phyloP scores from a whole-genome alignment of 1,140 invertebrate genomes.

The Metaphire vulgaris region DNA sequence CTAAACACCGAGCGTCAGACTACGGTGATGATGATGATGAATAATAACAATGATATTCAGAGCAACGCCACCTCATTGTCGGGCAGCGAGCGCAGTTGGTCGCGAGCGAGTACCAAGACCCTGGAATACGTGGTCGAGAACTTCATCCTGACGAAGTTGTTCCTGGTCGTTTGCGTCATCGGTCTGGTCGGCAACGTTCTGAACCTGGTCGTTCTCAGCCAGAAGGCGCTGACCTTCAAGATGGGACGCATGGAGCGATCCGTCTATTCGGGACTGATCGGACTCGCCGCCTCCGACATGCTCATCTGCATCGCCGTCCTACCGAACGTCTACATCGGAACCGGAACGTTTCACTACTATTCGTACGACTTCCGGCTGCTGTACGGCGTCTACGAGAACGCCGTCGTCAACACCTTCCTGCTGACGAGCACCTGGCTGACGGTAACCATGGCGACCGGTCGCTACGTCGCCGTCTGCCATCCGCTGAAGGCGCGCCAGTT shows the following conservation, averaged over 20 bases:
- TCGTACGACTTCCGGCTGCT: background rate
- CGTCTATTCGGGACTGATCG: slow-evolving; percentile 25
- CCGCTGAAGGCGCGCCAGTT: slow-evolving; percentile 15
- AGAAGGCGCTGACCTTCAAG: background rate
- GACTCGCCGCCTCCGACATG: slow-evolving; percentile 24
- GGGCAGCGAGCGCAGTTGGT: too few relatives aligned
- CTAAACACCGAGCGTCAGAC: too few relatives aligned
- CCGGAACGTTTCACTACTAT: background rate
- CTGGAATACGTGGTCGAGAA: background rate
- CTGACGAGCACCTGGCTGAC: slow-evolving; percentile 20
- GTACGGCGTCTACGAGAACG: slow-evolving; percentile 11
- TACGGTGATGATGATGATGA: too few relatives aligned
- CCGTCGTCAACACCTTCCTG: slow-evolving; percentile 18
- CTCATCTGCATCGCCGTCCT: slow-evolving; percentile 25
- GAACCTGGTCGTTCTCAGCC: slow-evolving; percentile 26
- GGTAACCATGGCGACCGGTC: slow-evolving; percentile 12
- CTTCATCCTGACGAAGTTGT: background rate
- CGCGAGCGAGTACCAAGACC: too few relatives aligned
- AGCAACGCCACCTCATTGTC: too few relatives aligned
- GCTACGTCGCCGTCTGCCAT: slow-evolving; percentile 11
- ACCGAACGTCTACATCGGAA: slow-evolving; percentile 19
- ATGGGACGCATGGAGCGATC: slow-evolving; percentile 18
- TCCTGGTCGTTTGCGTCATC: slow-evolving; percentile 6
- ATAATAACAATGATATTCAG: too few relatives aligned
- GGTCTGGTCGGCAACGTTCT: slow-evolving; percentile 26